Percentiles rank a stretch among this genome's conserved stretches.
Conservation (phyloP, 1,140 invertebrate species). For the Eumeta japonica region DNA sequence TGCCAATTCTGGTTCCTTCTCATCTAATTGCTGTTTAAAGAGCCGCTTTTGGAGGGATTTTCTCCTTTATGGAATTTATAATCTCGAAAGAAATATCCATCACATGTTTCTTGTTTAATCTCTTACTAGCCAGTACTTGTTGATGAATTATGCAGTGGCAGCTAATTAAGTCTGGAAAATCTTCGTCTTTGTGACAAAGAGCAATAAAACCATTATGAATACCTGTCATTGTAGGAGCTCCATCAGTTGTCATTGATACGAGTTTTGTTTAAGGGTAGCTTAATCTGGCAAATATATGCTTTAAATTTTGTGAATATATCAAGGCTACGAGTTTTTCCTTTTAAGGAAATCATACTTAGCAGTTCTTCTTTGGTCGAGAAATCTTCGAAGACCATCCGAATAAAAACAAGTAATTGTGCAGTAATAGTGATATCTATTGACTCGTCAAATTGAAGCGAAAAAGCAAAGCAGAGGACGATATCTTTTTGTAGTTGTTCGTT, state of each 20-base stretch:
- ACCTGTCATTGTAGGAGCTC: conserved; percentile 23
- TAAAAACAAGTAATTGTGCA: conserved; percentile 21
- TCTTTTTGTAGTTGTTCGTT: conserved; percentile 15
- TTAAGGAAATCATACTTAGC: conserved; percentile 18
- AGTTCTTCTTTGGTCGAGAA: conserved; percentile 27
- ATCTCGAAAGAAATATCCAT: conserved; percentile 32
- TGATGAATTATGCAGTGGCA: conserved; percentile 33
- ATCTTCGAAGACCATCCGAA: conserved; percentile 26
- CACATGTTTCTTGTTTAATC: conserved; percentile 28
- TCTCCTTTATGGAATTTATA: conserved; percentile 30
- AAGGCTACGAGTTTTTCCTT: conserved; percentile 12
- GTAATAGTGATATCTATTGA: conserved; percentile 22
- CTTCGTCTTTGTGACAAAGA: conserved; percentile 20
- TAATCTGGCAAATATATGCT: conserved; percentile 11
- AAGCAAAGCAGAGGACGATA: conserved; percentile 15
- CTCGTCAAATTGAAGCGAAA: conserved; percentile 23
- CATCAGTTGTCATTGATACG: conserved; percentile 29
- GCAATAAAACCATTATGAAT: conserved; percentile 21
- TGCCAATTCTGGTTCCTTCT: conserved; percentile 18
- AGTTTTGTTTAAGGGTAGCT: conserved; percentile 18
- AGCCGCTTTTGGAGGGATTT: conserved; percentile 22
- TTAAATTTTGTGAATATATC: conserved; percentile 19
- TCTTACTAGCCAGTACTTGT: conserved; percentile 24
- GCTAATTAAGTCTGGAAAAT: conserved; percentile 24
- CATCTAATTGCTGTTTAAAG: conserved; percentile 21